phyloP scores from a whole-genome alignment of 2,888 invertebrate species.

The Autographa gamma region DNA sequence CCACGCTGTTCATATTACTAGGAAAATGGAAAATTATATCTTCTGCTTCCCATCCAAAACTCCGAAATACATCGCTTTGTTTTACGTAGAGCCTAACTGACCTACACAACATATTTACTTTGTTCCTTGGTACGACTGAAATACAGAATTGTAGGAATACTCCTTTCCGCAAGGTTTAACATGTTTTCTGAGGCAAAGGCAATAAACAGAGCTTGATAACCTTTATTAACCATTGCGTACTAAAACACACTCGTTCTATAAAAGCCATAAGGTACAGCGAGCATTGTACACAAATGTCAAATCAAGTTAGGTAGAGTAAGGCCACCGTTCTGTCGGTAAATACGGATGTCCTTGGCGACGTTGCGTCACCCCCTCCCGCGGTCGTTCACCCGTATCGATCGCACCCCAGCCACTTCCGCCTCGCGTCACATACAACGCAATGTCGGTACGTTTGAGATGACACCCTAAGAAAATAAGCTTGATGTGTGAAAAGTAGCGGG shows the following conservation, averaged over 20 bases:
- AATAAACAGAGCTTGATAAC: neutral
- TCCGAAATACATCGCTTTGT: neutral
- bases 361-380: conserved; percentile 52
- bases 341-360: conserved; percentile 61
- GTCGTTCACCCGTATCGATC: conserved; percentile 71
- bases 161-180: neutral
- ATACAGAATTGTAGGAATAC: neutral
- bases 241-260: neutral
- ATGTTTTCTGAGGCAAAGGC: neutral
- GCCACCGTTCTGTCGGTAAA: conserved; percentile 43
- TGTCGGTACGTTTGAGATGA: conserved; percentile 30
- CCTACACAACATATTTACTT: neutral
- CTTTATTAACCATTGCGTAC: neutral
- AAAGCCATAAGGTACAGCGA: neutral
- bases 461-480: conserved; percentile 26
- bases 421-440: conserved; percentile 38
- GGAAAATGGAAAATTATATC: neutral
- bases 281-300: conserved; percentile 1
- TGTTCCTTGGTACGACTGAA: neutral
- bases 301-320: neutral
- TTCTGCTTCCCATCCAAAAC: neutral
- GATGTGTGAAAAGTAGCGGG: conserved; percentile 2
- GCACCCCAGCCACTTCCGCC: conserved; percentile 48
- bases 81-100: neutral
- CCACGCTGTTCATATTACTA: conserved; percentile 29